Percentiles rank a stretch among this genome's conserved stretches.
Conservation (phyloP, 23 tunicate genomes). For the Phallusia fumigata region DNA sequence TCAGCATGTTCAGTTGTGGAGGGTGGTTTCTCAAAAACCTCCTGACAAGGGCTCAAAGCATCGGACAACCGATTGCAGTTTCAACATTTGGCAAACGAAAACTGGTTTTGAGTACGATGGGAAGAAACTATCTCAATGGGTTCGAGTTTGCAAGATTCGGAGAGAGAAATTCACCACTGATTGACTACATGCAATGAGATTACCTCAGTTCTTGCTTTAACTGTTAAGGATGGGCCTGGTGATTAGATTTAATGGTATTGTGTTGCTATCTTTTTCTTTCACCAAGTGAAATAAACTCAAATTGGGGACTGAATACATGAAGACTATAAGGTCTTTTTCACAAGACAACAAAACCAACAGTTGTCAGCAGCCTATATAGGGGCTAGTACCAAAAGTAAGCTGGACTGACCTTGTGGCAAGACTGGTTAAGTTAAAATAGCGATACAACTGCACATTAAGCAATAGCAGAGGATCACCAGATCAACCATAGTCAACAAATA, state of each 20-base stretch:
- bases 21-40: conserved; percentile 48
- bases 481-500: too few relatives aligned
- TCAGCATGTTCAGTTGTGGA: conserved; percentile 36
- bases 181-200: conserved; percentile 10
- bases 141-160: conserved; percentile 36
- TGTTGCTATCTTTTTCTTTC: too few relatives aligned
- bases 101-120: conserved; percentile 25
- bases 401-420: too few relatives aligned
- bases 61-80: conserved; percentile 34
- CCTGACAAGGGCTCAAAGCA: neutral
- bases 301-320: too few relatives aligned
- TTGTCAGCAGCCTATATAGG: too few relatives aligned
- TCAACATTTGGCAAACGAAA: conserved; percentile 16
- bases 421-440: too few relatives aligned
- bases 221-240: neutral
- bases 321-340: too few relatives aligned
- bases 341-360: too few relatives aligned
- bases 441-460: too few relatives aligned
- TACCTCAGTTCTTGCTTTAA: neutral
- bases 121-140: conserved; percentile 21
- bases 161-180: conserved; percentile 5
- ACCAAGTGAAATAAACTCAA: too few relatives aligned
- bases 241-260: neutral
- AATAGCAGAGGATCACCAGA: too few relatives aligned
- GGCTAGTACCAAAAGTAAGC: too few relatives aligned